These are phyloP conservation scores for Diabrotica virgifera DNA, from an alignment of 1,140 invertebrate species.

Conservation along the genomic window DNA sequence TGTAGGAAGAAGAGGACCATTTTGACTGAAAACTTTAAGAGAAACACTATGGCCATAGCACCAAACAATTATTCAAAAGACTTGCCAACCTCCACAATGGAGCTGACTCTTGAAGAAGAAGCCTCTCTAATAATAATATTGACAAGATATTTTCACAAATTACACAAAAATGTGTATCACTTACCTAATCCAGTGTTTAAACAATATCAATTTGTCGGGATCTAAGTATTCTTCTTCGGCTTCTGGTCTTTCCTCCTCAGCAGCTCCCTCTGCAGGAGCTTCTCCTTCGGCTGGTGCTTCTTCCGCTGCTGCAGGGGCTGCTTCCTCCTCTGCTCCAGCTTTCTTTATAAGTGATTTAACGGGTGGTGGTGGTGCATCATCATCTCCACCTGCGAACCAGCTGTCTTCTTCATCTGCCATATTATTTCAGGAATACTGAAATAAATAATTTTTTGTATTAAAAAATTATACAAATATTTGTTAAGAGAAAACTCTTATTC, in stretches of 20 bases:
- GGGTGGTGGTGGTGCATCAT: slow-evolving; percentile 45
- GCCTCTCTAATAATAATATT: no score
- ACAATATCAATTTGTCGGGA: slow-evolving; percentile 57
- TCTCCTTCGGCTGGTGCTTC: slow-evolving; percentile 39
- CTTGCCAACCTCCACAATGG: no score
- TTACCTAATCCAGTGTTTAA: slow-evolving; percentile 72
- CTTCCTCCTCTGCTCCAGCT: slow-evolving; percentile 8
- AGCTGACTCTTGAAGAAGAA: no score
- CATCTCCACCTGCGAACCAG: slow-evolving; percentile 33
- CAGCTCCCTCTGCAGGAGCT: slow-evolving; percentile 45
- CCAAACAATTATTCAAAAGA: no score
- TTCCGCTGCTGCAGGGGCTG: slow-evolving; percentile 41
- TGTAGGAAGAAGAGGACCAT: no score
- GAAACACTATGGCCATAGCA: no score
- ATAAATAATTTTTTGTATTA: no score
- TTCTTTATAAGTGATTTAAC: slow-evolving; percentile 10
- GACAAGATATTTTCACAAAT: not conserved
- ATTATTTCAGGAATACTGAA: slow-evolving; percentile 12
- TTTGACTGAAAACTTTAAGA: no score
- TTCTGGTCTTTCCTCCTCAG: slow-evolving; percentile 26
- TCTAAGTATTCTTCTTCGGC: slow-evolving; percentile 56
- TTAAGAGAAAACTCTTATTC: no score
- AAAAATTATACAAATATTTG: no score
- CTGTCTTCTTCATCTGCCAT: slow-evolving; percentile 28
- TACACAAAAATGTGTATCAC: not conserved